phyloP scores from a whole-genome alignment of 1,140 invertebrate species.

The Goniozus legneri region DNA sequence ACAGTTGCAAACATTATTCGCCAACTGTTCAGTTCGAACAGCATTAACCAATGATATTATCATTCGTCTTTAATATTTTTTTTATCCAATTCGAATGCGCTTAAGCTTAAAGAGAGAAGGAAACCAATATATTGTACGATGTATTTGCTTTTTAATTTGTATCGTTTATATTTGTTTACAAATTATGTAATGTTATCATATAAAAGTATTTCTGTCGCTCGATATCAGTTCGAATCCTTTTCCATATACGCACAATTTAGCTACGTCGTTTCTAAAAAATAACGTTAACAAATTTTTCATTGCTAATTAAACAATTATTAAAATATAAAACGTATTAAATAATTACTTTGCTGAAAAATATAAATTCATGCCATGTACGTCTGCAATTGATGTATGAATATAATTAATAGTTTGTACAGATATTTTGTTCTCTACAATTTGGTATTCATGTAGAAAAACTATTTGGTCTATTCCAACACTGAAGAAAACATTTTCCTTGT shows the following conservation, averaged over 20 bases:
- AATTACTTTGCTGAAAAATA: conserved; percentile 32
- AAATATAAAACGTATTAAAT: conserved; percentile 4
- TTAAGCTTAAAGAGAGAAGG: too few species aligned
- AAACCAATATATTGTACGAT: too few species aligned
- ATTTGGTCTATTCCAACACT: conserved; percentile 63
- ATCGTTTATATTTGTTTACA: background rate
- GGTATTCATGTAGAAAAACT: conserved; percentile 53
- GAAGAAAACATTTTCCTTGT: conserved; percentile 48
- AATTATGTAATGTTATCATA: background rate
- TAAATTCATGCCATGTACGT: conserved; percentile 62
- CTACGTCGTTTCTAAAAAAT: conserved; percentile 37
- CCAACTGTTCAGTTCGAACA: too few species aligned
- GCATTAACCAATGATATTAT: too few species aligned
- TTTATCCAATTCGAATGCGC: too few species aligned
- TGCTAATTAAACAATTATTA: conserved; percentile 6
- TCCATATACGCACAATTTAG: conserved; percentile 52
- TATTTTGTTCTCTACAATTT: conserved; percentile 30
- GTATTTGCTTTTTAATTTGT: too few species aligned
- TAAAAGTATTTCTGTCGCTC: background rate
- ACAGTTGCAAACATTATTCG: too few species aligned
- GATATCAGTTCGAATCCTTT: conserved; percentile 54
- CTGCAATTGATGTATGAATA: conserved; percentile 55
- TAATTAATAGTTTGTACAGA: conserved; percentile 43
- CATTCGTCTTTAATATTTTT: too few species aligned
- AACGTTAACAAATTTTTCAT: conserved; percentile 6